phyloP scores from a whole-genome alignment of 2,888 invertebrate genomes.

The Augiades crinisus region DNA sequence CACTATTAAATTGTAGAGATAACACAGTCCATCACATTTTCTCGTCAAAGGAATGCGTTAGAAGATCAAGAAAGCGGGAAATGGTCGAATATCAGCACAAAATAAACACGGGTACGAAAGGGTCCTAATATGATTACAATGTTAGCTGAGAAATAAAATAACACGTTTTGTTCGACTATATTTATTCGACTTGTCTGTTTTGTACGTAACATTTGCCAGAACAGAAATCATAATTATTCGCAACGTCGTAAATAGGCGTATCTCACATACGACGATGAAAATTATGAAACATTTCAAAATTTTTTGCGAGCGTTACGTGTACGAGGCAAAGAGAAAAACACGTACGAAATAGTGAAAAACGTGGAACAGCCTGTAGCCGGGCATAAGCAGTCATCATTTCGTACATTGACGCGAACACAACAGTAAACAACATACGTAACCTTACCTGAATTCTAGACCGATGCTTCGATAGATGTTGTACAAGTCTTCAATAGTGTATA shows the following conservation, averaged over 20 bases:
- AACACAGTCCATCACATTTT: not conserved
- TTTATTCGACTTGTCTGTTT: not conserved
- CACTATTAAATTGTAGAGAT: not conserved
- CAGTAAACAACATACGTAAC: constrained; percentile 25
- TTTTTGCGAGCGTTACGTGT: not conserved
- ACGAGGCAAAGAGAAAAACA: constrained; percentile 12
- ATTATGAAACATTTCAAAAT: constrained; percentile 11
- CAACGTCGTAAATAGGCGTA: too few species aligned
- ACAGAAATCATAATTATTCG: too few species aligned
- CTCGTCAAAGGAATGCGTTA: not conserved
- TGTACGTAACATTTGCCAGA: not conserved
- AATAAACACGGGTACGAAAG: constrained; percentile 16
- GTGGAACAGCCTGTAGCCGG: constrained; percentile 16
- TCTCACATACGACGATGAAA: constrained; percentile 2
- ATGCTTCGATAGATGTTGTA: not conserved
- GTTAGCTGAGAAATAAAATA: constrained; percentile 7
- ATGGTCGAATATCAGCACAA: constrained; percentile 9
- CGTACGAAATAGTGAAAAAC: constrained; percentile 20
- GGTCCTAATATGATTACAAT: constrained; percentile 16
- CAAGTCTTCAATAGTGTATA: not conserved
- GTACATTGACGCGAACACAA: constrained; percentile 25
- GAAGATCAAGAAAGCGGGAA: constrained; percentile 11
- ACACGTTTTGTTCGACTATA: not conserved
- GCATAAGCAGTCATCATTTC: constrained; percentile 20
- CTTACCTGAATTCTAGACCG: constrained; percentile 17